These are phyloP conservation scores for Yponomeuta sedellus DNA, from an alignment of 2,888 invertebrate species.

Conservation along the genomic window DNA sequence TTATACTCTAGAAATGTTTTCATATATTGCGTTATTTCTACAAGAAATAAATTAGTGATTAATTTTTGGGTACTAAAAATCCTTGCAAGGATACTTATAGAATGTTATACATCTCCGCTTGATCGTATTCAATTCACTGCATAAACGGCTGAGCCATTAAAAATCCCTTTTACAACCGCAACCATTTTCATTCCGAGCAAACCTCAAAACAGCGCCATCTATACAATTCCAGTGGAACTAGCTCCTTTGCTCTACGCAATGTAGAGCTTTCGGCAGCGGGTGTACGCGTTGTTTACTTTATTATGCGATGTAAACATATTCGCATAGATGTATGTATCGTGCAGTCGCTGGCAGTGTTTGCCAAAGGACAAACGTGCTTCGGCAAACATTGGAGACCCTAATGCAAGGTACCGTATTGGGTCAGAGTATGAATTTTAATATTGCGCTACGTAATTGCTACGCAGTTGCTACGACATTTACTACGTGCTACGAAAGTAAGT, in stretches of 20 bases:
- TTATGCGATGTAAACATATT: slow-evolving; percentile 8
- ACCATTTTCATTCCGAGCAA: background rate
- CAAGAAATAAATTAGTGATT: too few relatives aligned
- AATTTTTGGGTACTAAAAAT: too few relatives aligned
- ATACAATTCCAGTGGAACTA: slow-evolving; percentile 1
- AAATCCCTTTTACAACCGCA: background rate
- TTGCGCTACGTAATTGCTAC: background rate
- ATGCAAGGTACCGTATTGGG: too few relatives aligned
- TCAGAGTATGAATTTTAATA: background rate
- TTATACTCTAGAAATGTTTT: too few relatives aligned
- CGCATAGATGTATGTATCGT: slow-evolving; percentile 14
- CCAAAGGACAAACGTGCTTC: slow-evolving; percentile 3
- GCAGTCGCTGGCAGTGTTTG: background rate
- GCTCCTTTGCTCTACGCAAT: background rate
- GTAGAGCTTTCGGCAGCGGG: background rate
- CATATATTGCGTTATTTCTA: too few relatives aligned
- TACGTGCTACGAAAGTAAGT: background rate
- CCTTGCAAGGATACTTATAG: background rate
- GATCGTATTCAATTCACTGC: background rate
- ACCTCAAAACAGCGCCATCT: slow-evolving; percentile 12
- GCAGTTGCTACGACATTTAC: slow-evolving; percentile 1
- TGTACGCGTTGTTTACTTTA: slow-evolving; percentile 11
- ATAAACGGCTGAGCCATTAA: background rate
- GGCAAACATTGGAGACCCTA: too few relatives aligned
- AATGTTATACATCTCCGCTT: background rate